These are phyloP conservation scores for Ceryle rudis DNA, from an alignment of 2,797 vertebrate species.

Conservation along the genomic window DNA sequence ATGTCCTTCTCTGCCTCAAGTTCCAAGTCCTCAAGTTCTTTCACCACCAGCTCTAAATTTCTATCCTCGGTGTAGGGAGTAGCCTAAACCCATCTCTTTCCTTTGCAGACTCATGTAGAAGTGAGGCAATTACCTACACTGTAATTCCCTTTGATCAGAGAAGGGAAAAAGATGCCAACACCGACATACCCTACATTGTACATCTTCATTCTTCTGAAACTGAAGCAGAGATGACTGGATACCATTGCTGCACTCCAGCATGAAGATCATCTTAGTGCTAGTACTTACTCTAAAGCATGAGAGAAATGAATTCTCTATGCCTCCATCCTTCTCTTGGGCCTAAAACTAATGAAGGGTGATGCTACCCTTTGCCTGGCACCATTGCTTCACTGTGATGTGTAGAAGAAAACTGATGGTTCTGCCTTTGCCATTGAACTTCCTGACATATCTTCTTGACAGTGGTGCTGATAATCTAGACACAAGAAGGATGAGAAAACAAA, in stretches of 20 bases:
- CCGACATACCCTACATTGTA: neutral
- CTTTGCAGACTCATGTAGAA: neutral
- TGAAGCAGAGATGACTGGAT: neutral
- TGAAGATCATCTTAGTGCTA: neutral
- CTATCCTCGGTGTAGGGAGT: neutral
- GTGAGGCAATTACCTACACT: neutral
- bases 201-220: neutral
- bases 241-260: neutral
- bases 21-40: neutral
- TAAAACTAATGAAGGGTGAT: neutral
- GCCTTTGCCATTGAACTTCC: neutral
- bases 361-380: neutral
- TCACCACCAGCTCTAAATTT: neutral
- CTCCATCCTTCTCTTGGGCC: neutral
- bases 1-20: neutral
- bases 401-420: neutral
- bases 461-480: neutral
- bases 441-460: neutral
- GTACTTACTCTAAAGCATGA: neutral
- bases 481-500: slow-evolving; percentile 4
- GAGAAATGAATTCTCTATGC: neutral
- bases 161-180: neutral
- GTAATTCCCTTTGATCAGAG: neutral
- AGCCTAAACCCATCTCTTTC: neutral
- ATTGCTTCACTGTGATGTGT: neutral